phyloP scores from a whole-genome alignment of 2,797 vertebrate species.

The Heteromormyrus szaboi region DNA sequence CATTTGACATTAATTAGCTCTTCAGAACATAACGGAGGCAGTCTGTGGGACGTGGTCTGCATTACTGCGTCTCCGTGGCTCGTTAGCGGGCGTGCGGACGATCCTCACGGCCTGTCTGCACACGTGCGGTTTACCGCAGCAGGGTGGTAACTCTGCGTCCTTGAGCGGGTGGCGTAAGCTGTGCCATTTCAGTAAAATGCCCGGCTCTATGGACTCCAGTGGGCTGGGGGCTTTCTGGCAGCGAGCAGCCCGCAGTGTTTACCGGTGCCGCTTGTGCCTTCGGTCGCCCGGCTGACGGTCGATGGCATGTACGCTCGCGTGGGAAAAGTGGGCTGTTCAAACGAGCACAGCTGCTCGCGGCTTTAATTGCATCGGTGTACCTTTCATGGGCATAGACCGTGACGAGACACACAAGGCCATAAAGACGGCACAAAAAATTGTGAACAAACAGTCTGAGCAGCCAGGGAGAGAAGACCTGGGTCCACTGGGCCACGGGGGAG shows the following conservation, averaged over 20 bases:
- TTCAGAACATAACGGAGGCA: neutral
- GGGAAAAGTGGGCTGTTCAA: neutral
- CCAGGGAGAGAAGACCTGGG: neutral
- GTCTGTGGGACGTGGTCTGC: neutral
- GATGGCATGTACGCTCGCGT: neutral
- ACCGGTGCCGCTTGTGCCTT: neutral
- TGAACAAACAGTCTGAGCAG: neutral
- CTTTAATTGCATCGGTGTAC: neutral
- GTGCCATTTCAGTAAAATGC: neutral
- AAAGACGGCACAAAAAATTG: neutral
- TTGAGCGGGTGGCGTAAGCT: neutral
- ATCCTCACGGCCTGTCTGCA: neutral
- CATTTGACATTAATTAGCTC: neutral
- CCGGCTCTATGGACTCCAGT: neutral
- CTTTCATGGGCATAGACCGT: neutral
- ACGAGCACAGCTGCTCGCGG: neutral
- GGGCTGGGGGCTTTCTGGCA: neutral
- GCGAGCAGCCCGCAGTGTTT: neutral
- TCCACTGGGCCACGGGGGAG: neutral
- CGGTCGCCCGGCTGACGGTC: neutral
- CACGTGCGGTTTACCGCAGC: neutral
- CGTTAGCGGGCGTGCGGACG: neutral
- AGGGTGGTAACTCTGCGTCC: neutral
- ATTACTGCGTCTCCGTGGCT: neutral
- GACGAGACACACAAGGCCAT: neutral